phyloP scores from a whole-genome alignment of 1,140 invertebrate species.

The Cydia pomonella region DNA sequence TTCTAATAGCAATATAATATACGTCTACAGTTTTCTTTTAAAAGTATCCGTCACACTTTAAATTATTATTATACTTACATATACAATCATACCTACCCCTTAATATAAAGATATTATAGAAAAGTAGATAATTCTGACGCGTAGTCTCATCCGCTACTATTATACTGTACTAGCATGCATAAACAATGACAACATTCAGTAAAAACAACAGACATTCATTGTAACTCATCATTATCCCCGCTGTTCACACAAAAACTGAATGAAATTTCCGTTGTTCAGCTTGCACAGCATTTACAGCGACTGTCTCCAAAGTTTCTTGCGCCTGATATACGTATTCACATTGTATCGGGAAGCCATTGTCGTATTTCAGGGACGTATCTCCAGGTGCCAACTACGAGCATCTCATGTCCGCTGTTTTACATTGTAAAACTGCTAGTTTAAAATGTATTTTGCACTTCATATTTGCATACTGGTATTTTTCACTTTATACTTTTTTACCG shows the following conservation, averaged over 20 bases:
- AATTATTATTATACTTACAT: too few relatives aligned
- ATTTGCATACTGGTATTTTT: background rate
- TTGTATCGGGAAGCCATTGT: constrained; percentile 62
- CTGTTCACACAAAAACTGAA: constrained; percentile 23
- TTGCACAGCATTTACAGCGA: constrained; percentile 6
- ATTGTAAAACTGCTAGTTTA: constrained; percentile 46
- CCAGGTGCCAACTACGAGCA: constrained; percentile 49
- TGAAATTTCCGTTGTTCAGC: constrained; percentile 17
- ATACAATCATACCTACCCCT: too few relatives aligned
- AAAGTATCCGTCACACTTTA: too few relatives aligned
- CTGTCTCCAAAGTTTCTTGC: constrained; percentile 35
- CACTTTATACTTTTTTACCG: background rate
- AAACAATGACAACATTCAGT: background rate
- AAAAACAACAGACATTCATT: too few relatives aligned
- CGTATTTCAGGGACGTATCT: constrained; percentile 49
- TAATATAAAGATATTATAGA: too few relatives aligned
- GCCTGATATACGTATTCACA: constrained; percentile 48
- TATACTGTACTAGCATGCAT: background rate
- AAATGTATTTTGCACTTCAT: constrained; percentile 34
- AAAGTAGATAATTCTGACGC: too few relatives aligned
- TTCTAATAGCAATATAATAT: too few relatives aligned
- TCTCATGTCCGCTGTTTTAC: constrained; percentile 47
- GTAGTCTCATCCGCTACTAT: background rate
- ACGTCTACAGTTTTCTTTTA: too few relatives aligned
- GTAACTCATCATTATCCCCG: constrained; percentile 2